Conservation (phyloP, 2,888 invertebrate genomes). For the Erannis defoliaria region DNA sequence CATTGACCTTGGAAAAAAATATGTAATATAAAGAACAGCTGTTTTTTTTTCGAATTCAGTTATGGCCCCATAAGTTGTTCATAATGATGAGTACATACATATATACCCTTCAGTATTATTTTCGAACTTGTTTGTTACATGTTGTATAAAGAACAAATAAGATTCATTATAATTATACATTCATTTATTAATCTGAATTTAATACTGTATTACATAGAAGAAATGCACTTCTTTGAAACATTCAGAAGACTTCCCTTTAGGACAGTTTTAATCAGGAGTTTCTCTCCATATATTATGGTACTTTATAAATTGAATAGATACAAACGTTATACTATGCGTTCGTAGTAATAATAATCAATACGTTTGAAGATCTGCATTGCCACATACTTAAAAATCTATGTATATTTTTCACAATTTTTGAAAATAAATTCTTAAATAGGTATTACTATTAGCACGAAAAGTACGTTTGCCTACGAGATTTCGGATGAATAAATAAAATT, state of each 20-base stretch:
- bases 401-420: conserved; percentile 84
- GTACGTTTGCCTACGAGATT: conserved; percentile 78
- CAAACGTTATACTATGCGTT: conserved; percentile 66
- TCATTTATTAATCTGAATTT: conserved; percentile 89
- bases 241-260: conserved; percentile 92
- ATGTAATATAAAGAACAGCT: too few relatives aligned
- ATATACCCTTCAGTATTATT: too few relatives aligned
- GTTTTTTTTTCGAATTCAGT: too few relatives aligned
- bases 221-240: conserved; percentile 96
- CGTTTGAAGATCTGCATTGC: conserved; percentile 86
- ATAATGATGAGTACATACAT: too few relatives aligned
- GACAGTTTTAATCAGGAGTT: conserved; percentile 78
- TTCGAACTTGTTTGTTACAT: too few relatives aligned
- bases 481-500: conserved; percentile 83
- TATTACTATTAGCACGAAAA: conserved; percentile 72
- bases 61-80: too few relatives aligned
- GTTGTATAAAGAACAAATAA: neutral
- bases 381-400: conserved; percentile 87
- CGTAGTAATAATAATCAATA: conserved; percentile 74
- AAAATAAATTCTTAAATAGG: conserved; percentile 74
- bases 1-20: too few relatives aligned
- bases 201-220: conserved; percentile 97
- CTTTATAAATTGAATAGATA: conserved; percentile 77
- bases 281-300: conserved; percentile 66
- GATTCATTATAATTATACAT: conserved; percentile 71